Base-by-base conservation (phyloP, 2,113 vertebrate species). In the Macaca mulatta region DNA sequence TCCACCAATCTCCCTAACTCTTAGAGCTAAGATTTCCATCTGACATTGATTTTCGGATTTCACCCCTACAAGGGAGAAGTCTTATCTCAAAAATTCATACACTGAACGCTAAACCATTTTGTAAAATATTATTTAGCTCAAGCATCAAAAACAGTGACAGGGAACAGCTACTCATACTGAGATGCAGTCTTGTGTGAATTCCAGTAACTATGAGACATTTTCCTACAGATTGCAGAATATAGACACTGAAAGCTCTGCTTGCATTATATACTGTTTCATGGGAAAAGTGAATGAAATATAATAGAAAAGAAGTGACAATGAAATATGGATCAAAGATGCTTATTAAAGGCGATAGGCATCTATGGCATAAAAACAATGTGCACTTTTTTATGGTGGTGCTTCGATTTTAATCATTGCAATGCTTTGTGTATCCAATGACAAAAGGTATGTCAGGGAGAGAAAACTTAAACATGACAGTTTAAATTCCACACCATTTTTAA, bases 41-140 rank as follows among this genome's bases (percentile, higher is more conserved):
- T 99, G 97, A 98, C 96, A 97, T 91, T 96, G 97, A 98, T 98
- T 98, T 98, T 97, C 25, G 78, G 95, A 98, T 98, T 98, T 98
- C 87, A 97, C 59, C 64, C 88, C 80, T 98, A 95, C 25, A 97
- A 98, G 86, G 38, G 92, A 97, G 74, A 92, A 98, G 94, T 85
- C 95, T 98, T 98, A 98, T 97, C 96, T 97, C 96, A 98, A 96
- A 98, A 97, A 95, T 50, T 94, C 97, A 98, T 93, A 90, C 45
- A 96, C 75, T 43, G 72, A 93, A 97, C 57, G 86, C 16, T 20
- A 43, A 93, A 96, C 70, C 89, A 96, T 90, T 98, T 95, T 85
- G 83, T 97, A 98, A 98, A 98, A 95, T 55, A 89, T 94, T 81
- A 85, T 97, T 97, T 77, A 96, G 89, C 72, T 98, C 89, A 97